Base-by-base conservation (phyloP, 2,113 vertebrate genomes). In the Microcebus murinus region DNA sequence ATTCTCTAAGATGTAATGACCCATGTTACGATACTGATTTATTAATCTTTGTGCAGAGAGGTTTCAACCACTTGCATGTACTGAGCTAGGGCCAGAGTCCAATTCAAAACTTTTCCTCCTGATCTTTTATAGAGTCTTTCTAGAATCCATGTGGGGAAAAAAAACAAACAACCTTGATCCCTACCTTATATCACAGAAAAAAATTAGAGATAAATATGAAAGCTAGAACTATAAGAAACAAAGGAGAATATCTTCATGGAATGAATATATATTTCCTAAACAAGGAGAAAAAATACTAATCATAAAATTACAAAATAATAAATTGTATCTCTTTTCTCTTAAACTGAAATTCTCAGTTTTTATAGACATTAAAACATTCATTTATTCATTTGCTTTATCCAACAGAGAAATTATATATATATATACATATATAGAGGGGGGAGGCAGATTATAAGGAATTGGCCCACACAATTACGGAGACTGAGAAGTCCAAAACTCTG, bases 61-160 rank as follows among this genome's bases (percentile, higher is more conserved):
- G 23, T 45, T 76, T 85, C 73, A 67, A 57, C 34, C 13, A 67
- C 27, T 67, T 81, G 17, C 79, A 48, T 88, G 45, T 86, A 36
- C 73, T 86, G 36, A 81, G 34, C 34, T 45, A 84, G 27, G 52
- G 27, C 70, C 79, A 87, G 9, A 74, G 42, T 73, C 73, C 48
- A 94, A 48, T 71, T 92, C 11, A 61, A 81, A 77, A 55, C 20
- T 92, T 83, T 94, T 71, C 52, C 50, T 96, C 74, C 36, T 90
- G 65, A 55, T 87, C 39, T 90, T 93, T 94, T 65, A 63, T 25
- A 39, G 36, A 3, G 36, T 59, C 34, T 57, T 74, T 94, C 55
- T 50, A 57, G 48, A 94, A 74, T 86, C 34, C n/a, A 50, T 15
- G 36, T 48, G 31, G 20, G 48, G 79, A 13, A 23, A 23, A 23